Conservation (phyloP, 2,113 vertebrate species). For the Albula glossodonta region DNA sequence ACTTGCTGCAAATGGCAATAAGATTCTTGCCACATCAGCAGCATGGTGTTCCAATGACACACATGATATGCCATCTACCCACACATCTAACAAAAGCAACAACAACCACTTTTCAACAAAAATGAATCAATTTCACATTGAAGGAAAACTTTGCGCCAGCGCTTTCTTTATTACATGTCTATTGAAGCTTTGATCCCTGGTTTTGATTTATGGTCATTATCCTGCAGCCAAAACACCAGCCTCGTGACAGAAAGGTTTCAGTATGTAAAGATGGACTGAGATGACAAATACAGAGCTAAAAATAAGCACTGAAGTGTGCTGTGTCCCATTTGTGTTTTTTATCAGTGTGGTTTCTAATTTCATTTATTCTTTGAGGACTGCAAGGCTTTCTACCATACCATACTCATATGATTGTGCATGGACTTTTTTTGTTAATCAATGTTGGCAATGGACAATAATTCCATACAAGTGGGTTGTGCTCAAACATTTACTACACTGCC, state of each 20-base stretch:
- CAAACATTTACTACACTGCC: background rate
- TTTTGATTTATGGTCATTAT: constrained; percentile 40
- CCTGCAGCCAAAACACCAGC: constrained; percentile 10
- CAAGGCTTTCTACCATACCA: background rate
- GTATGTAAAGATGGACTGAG: background rate
- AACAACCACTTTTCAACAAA: background rate
- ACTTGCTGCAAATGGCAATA: background rate
- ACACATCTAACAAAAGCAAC: constrained; percentile 5
- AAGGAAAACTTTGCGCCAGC: constrained; percentile 12
- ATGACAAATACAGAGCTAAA: background rate
- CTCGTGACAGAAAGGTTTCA: background rate
- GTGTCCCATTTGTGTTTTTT: background rate
- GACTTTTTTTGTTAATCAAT: background rate
- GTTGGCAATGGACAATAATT: background rate
- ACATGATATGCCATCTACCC: constrained; percentile 26
- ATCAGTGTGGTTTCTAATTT: constrained; percentile 7
- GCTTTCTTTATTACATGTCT: constrained; percentile 25
- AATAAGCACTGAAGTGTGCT: background rate
- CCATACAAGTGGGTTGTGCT: constrained; percentile 6
- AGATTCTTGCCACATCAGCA: constrained; percentile 8
- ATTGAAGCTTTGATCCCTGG: constrained; percentile 34
- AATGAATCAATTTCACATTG: background rate
- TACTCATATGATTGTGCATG: background rate
- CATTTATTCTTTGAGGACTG: constrained; percentile 2
- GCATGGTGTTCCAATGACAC: constrained; percentile 29